Conservation (phyloP, 1,140 invertebrate species). For the Cotesia vestalis region DNA sequence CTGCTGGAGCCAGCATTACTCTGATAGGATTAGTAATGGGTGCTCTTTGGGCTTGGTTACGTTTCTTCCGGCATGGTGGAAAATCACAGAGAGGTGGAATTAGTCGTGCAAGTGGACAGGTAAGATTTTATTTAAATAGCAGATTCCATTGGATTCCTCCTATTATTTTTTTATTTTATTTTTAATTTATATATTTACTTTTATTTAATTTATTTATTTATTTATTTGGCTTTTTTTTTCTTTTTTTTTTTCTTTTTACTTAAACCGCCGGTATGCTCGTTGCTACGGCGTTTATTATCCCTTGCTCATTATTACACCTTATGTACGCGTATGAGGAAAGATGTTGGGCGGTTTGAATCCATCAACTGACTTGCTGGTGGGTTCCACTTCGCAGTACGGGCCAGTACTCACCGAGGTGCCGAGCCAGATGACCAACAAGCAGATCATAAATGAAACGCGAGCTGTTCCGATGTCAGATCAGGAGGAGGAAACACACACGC, state of each 20-base stretch:
- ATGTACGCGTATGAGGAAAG: slow-evolving; percentile 63
- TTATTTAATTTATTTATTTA: not conserved
- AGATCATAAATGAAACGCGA: slow-evolving; percentile 47
- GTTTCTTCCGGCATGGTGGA: slow-evolving; percentile 51
- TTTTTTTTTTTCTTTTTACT: slow-evolving; percentile 10
- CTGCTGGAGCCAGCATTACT: slow-evolving; percentile 56
- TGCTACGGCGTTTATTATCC: slow-evolving; percentile 4
- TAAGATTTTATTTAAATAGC: slow-evolving; percentile 40
- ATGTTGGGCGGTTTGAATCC: slow-evolving; percentile 68
- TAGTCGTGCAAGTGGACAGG: slow-evolving; percentile 60
- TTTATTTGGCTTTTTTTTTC: slow-evolving; percentile 15
- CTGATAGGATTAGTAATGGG: slow-evolving; percentile 52
- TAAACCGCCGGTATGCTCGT: slow-evolving; percentile 4
- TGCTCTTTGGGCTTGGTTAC: slow-evolving; percentile 56
- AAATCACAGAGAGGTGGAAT: slow-evolving; percentile 60
- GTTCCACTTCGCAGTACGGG: slow-evolving; percentile 67
- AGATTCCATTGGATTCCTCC: slow-evolving; percentile 16
- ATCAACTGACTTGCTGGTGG: slow-evolving; percentile 67
- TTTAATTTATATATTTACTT: no score
- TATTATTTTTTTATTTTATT: not conserved
- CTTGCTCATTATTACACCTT: slow-evolving; percentile 57
- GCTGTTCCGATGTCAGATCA: slow-evolving; percentile 61
- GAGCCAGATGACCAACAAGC: slow-evolving; percentile 55
- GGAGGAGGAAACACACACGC: slow-evolving; percentile 61
- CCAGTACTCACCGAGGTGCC: slow-evolving; percentile 65